A percentile compares a stretch with the other conserved stretches of the same genome.
Conservation (phyloP, 2,888 invertebrate genomes). For the Halictus ligatus region DNA sequence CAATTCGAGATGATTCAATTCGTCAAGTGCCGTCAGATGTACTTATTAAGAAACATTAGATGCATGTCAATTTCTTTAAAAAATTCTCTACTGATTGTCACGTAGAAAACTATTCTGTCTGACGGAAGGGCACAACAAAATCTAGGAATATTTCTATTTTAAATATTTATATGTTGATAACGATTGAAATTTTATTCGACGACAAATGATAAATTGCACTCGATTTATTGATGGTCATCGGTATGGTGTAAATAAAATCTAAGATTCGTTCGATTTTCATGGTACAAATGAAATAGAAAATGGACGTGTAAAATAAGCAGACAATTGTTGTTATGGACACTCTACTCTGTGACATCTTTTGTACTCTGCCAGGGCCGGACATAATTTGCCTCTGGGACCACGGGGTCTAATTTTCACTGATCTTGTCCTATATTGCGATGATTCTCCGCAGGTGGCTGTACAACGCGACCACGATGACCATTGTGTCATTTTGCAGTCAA, state of each 20-base stretch:
- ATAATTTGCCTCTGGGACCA: slow-evolving; percentile 78
- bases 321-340: slow-evolving; percentile 50
- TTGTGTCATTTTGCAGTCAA: slow-evolving; percentile 82
- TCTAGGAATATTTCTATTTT: not conserved
- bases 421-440: slow-evolving; percentile 90
- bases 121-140: not conserved
- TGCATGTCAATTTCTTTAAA: not conserved
- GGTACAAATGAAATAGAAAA: slow-evolving; percentile 37
- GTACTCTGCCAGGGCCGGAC: slow-evolving; percentile 80
- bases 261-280: slow-evolving; percentile 6
- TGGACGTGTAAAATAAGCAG: slow-evolving; percentile 35
- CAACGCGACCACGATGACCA: slow-evolving; percentile 95
- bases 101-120: not conserved
- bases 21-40: slow-evolving; percentile 31
- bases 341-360: slow-evolving; percentile 71
- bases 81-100: slow-evolving; percentile 40
- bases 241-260: not conserved
- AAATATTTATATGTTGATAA: not conserved
- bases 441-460: slow-evolving; percentile 93
- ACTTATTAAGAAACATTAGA: not conserved
- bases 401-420: slow-evolving; percentile 85
- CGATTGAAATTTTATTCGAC: not conserved
- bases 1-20: not conserved
- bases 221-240: slow-evolving; percentile 40
- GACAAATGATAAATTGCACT: slow-evolving; percentile 11